Percentiles rank a stretch among this genome's conserved stretches.
Conservation (phyloP, 2,113 vertebrate species). For the Sceloporus undulatus region DNA sequence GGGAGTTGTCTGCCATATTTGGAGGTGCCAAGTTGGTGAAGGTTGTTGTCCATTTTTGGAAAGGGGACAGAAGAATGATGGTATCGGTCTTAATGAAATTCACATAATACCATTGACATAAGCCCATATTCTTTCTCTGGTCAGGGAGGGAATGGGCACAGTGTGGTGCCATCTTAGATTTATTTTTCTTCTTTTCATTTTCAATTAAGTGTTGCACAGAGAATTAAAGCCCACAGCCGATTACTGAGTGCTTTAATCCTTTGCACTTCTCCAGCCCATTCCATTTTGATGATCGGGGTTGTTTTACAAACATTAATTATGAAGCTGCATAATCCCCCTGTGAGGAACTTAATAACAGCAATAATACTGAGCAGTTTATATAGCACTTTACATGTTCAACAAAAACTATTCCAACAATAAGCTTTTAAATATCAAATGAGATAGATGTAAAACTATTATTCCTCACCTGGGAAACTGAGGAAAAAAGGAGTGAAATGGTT, state of each 20-base stretch:
- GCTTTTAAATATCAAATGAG: conserved; percentile 41
- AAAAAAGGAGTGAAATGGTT: neutral
- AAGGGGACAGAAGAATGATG: neutral
- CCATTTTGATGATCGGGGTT: conserved; percentile 46
- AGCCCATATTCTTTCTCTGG: conserved; percentile 39
- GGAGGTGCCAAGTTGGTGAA: neutral
- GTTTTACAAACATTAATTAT: conserved; percentile 67
- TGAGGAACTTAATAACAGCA: conserved; percentile 64
- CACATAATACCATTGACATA: conserved; percentile 9
- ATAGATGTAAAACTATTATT: conserved; percentile 1
- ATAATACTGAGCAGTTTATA: conserved; percentile 52
- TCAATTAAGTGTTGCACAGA: conserved; percentile 56
- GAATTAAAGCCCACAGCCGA: conserved; percentile 64
- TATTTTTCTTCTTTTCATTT: conserved; percentile 60
- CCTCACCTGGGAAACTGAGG: conserved; percentile 28
- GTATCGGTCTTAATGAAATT: conserved; percentile 43
- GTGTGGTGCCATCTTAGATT: conserved; percentile 43
- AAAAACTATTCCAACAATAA: conserved; percentile 49
- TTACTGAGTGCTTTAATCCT: conserved; percentile 69
- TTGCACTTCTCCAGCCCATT: conserved; percentile 46
- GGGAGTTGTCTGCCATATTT: neutral
- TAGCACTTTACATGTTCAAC: conserved; percentile 60
- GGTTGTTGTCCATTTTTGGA: too few relatives aligned
- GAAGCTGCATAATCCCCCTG: conserved; percentile 54
- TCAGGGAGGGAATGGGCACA: neutral